A percentile compares a stretch with the other conserved stretches of the same genome.
Evolutionary conservation across 2,113 vertebrate species (phyloP).

Genomic region (Myrmophylax atrothorax): DNA sequence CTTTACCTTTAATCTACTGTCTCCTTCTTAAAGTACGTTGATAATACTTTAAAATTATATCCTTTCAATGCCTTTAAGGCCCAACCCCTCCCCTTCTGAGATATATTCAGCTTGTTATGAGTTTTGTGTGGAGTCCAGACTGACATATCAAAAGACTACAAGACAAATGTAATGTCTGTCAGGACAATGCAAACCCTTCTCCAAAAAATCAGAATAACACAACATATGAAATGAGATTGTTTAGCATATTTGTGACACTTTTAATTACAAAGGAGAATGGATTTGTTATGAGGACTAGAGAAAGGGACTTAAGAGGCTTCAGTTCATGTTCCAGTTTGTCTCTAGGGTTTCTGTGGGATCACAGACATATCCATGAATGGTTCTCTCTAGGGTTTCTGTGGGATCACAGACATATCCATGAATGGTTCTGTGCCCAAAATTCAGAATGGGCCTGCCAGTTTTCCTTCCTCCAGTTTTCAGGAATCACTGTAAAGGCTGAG

Average conservation of each 20-base stretch:
- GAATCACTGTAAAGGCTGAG: not conserved
- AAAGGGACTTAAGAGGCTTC: not conserved
- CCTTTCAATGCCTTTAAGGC: not conserved
- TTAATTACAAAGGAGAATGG: not conserved
- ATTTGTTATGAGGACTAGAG: not conserved
- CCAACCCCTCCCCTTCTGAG: not conserved
- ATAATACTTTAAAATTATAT: not conserved
- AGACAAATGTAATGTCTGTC: not conserved
- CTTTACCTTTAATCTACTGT: not conserved
- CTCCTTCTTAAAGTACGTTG: not conserved
- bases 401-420: not conserved
- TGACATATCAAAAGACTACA: not conserved
- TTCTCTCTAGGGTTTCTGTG: not conserved
- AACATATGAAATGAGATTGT: not conserved
- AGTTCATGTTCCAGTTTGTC: not conserved
- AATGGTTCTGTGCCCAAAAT: not conserved
- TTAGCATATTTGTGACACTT: not conserved
- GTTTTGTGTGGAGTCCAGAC: not conserved
- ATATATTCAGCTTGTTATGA: not conserved
- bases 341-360: not conserved
- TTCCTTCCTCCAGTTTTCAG: not conserved
- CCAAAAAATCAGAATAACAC: not conserved
- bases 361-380: fast-evolving
- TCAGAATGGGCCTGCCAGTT: not conserved
- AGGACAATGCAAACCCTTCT: not conserved